phyloP scores from a whole-genome alignment of 2,113 vertebrate species.

The Alectura lathami region DNA sequence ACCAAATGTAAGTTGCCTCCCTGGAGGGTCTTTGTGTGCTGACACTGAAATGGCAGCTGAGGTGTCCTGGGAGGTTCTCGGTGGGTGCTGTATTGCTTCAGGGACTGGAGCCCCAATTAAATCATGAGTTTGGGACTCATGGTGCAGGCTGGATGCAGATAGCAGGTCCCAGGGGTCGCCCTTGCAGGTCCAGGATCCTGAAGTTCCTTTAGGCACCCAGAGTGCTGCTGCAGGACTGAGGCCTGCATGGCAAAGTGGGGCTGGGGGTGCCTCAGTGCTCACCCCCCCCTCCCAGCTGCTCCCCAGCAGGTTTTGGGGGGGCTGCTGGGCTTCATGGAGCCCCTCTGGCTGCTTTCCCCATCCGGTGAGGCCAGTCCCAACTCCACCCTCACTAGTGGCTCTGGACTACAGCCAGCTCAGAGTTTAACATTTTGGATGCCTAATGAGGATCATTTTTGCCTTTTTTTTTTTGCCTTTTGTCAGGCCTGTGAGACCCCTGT shows the following conservation, averaged over 20 bases:
- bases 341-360: neutral
- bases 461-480: neutral
- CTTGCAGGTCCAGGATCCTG: neutral
- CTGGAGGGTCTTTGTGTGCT: neutral
- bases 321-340: too few relatives aligned
- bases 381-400: neutral
- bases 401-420: rapidly evolving
- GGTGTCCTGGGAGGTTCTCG: too few relatives aligned
- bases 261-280: neutral
- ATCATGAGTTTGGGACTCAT: neutral
- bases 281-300: too few relatives aligned
- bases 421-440: neutral
- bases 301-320: too few relatives aligned
- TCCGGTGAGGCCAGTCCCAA: rapidly evolving
- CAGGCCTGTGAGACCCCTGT: neutral
- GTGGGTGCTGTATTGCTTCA: too few relatives aligned
- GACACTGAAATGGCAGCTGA: neutral
- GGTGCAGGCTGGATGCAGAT: neutral
- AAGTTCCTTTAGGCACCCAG: neutral
- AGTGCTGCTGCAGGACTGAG: neutral
- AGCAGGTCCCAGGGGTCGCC: neutral
- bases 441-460: neutral
- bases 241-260: rapidly evolving
- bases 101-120: neutral
- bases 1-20: neutral